A percentile compares a stretch with the other conserved stretches of the same genome.
phyloP scores from a whole-genome alignment of 1,140 invertebrate species.

The Leptinotarsa defecta region DNA sequence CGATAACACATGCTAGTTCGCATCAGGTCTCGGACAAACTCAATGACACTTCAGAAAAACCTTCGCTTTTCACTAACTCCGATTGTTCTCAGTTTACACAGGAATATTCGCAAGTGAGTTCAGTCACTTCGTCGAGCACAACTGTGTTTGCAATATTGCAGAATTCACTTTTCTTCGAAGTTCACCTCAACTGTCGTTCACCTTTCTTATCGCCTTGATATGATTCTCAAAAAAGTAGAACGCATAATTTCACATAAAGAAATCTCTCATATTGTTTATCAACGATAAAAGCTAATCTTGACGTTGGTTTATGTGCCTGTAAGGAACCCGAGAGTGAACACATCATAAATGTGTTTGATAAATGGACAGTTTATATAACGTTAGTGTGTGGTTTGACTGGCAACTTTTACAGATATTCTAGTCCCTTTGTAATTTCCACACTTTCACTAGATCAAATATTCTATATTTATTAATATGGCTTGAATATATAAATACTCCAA shows the following conservation, averaged over 20 bases:
- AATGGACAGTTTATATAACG: background rate
- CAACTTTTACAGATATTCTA: background rate
- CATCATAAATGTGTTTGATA: background rate
- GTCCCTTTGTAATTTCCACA: background rate
- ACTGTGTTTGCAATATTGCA: constrained; percentile 13
- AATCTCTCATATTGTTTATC: constrained; percentile 11
- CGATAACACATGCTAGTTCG: background rate
- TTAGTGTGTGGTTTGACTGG: background rate
- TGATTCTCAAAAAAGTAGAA: constrained; percentile 29
- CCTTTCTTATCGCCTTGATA: constrained; percentile 26
- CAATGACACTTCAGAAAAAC: constrained; percentile 1
- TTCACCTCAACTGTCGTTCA: constrained; percentile 23
- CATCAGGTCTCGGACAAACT: background rate
- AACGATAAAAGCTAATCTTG: constrained; percentile 20
- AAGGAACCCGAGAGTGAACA: background rate
- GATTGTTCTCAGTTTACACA: background rate
- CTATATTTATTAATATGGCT: too few species aligned
- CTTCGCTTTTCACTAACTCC: background rate
- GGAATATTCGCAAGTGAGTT: background rate
- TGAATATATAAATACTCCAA: too few species aligned
- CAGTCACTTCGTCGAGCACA: background rate
- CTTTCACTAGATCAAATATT: background rate
- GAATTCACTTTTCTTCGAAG: constrained; percentile 2
- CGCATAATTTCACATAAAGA: constrained; percentile 20
- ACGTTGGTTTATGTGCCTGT: background rate